Evolutionary conservation across 2,888 invertebrate genomes (phyloP), one percentile per base, ranked within the genome.

Genomic region (Pseudoips prasinana): DNA sequence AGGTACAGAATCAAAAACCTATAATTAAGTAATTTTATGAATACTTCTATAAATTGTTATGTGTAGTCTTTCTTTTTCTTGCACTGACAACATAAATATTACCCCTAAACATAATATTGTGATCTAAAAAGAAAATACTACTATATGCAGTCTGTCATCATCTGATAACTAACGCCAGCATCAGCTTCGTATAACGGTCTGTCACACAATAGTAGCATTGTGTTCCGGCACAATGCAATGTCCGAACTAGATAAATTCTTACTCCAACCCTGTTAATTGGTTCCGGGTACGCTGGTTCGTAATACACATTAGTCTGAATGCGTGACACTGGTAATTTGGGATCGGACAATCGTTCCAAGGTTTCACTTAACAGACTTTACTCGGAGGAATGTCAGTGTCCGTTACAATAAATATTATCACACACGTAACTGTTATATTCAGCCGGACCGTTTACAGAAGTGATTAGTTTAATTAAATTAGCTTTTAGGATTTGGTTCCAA

Each of bases 281-380:
- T 30, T 7, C 25, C 34, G 26, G 33, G 28, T 28, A 39, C 41
- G 47, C 50, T 51, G 48, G 42, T 41, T 28, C 10, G 20, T 35
- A 34, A 39, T 44, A 39, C 52, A 57, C 55, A 58, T 70, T 61
- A 65, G 39, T 44, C 29, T 39, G 33, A 55, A 57, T 51, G 50
- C 39, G 52, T 57, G 57, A 54, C 54, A 53, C 23, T 25, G 34
- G 57, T 56, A 67, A 66, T 68, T 68, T 46, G 39, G 59, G 39
- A 27, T 52, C 46, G 43, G 26, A 46, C 37, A 39, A 55, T 47
- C 40, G 48, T 47, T 49, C 33, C 50, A 42, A 41, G 48, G 55
- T 58, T 64, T 63, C 58, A 69, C 60, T 64, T 62, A 67, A 65
- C 58, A 51, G 62, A 54, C 73, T 68, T 61, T 63, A 20, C 34